phyloP scores from a whole-genome alignment of 2,888 invertebrate species.

The Invenusta paracnida region DNA sequence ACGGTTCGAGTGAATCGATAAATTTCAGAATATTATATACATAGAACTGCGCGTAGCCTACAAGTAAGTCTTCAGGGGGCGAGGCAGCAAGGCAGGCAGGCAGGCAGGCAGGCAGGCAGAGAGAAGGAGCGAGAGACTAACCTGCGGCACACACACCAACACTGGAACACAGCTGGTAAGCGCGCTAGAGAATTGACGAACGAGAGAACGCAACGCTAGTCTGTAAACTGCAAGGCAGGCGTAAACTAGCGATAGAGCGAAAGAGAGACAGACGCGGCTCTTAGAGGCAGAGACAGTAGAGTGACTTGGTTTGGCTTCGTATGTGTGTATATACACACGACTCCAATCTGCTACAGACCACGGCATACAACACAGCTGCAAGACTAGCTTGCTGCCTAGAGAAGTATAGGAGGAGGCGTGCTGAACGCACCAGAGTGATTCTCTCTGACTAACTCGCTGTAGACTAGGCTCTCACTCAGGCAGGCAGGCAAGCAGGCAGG shows the following conservation, averaged over 20 bases:
- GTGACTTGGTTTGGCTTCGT: background rate
- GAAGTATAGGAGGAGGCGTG: too few relatives aligned
- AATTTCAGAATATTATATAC: too few relatives aligned
- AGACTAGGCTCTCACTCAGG: too few relatives aligned
- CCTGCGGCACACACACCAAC: background rate
- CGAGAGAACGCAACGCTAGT: background rate
- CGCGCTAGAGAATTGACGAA: background rate
- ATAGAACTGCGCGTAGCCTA: background rate
- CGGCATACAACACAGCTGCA: background rate
- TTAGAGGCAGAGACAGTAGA: background rate
- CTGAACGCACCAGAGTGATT: too few relatives aligned
- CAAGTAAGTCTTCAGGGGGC: background rate
- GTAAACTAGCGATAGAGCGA: too few relatives aligned
- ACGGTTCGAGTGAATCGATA: background rate
- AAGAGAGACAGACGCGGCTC: background rate
- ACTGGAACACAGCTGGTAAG: background rate
- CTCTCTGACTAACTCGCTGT: too few relatives aligned
- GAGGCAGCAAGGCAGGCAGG: background rate
- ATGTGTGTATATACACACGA: background rate
- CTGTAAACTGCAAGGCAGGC: background rate
- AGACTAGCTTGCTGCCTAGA: too few relatives aligned
- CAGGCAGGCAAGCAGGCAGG: too few relatives aligned
- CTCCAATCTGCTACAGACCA: background rate
- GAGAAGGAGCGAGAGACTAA: background rate
- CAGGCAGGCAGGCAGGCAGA: background rate